A percentile compares a stretch with the other conserved stretches of the same genome.
These are phyloP conservation scores for Drosophila eugracilis DNA, from an alignment of 1,140 invertebrate genomes.

Conservation along the genomic window DNA sequence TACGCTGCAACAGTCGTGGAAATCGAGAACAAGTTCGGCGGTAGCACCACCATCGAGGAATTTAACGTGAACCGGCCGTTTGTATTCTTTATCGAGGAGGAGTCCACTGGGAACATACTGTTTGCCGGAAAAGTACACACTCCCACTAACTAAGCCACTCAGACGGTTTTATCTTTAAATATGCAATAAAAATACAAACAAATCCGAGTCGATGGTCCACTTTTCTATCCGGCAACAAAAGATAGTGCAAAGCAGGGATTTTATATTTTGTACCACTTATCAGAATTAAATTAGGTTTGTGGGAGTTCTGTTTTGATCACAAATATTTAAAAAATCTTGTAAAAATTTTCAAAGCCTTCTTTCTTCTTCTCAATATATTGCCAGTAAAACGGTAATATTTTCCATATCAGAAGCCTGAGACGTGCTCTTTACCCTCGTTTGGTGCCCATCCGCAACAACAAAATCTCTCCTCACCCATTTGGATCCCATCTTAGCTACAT, in stretches of 20 bases:
- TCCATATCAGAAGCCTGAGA: no score
- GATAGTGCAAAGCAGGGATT: neutral
- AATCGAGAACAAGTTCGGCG: conserved; percentile 90
- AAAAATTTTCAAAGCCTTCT: neutral
- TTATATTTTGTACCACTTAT: no score
- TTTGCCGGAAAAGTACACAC: conserved; percentile 90
- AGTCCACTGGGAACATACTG: conserved; percentile 88
- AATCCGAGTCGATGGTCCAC: neutral
- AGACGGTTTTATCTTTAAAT: conserved; percentile 13
- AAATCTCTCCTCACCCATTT: conserved; percentile 3
- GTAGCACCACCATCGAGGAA: conserved; percentile 83
- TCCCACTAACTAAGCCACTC: conserved; percentile 79
- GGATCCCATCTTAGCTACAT: neutral
- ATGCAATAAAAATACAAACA: conserved; percentile 38
- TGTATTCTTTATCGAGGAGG: conserved; percentile 92
- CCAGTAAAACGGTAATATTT: no score
- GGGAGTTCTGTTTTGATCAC: no score
- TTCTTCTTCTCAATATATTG: no score
- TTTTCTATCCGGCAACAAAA: neutral
- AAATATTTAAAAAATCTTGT: neutral
- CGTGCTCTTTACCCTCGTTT: conserved; percentile 58
- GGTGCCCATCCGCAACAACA: conserved; percentile 23
- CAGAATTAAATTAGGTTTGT: no score
- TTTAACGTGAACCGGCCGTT: conserved; percentile 91
- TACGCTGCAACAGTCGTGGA: conserved; percentile 91